Evolutionary conservation across 1,140 invertebrate genomes (phyloP).

Genomic region (Orchesella cincta): DNA sequence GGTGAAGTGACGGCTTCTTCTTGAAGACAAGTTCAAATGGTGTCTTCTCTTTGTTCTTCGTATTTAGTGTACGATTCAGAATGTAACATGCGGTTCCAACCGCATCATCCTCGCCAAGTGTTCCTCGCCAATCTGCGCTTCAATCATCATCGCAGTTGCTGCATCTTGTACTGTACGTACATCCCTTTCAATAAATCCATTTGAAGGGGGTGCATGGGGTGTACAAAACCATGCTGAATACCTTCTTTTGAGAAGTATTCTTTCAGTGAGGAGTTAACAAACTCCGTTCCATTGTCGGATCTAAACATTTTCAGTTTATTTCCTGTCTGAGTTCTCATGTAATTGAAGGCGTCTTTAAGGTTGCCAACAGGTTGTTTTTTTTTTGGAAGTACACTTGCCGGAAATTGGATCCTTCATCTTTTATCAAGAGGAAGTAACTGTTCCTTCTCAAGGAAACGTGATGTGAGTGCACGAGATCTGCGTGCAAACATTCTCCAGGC

Average conservation of each 20-base stretch:
- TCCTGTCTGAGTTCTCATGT: conserved; percentile 31
- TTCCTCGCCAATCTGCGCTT: not conserved
- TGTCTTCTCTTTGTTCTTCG: conserved; percentile 29
- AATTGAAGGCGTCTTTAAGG: conserved; percentile 20
- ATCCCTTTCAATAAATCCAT: conserved; percentile 39
- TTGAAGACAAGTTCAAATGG: conserved; percentile 30
- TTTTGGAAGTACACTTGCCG: not conserved
- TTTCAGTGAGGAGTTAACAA: not conserved
- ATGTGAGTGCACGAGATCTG: not conserved
- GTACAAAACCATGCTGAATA: conserved; percentile 8
- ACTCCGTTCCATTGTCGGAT: conserved; percentile 33
- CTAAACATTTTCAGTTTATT: conserved; percentile 33
- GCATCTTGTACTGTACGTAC: conserved; percentile 27
- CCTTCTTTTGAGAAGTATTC: conserved; percentile 29
- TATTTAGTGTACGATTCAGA: conserved; percentile 11
- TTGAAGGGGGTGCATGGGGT: conserved; percentile 10
- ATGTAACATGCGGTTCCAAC: not conserved
- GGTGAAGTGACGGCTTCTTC: conserved; percentile 23
- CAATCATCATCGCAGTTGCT: conserved; percentile 29
- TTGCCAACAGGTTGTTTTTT: not conserved
- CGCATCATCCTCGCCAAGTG: conserved; percentile 39
- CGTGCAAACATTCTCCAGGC: conserved; percentile 2
- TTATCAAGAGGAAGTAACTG: conserved; percentile 16
- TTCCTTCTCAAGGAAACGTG: not conserved
- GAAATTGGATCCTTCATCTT: not conserved